Percentiles rank a stretch among this genome's conserved stretches.
These are phyloP conservation scores for Eremophila alpestris DNA, from an alignment of 2,797 vertebrate genomes.

Conservation along the genomic window DNA sequence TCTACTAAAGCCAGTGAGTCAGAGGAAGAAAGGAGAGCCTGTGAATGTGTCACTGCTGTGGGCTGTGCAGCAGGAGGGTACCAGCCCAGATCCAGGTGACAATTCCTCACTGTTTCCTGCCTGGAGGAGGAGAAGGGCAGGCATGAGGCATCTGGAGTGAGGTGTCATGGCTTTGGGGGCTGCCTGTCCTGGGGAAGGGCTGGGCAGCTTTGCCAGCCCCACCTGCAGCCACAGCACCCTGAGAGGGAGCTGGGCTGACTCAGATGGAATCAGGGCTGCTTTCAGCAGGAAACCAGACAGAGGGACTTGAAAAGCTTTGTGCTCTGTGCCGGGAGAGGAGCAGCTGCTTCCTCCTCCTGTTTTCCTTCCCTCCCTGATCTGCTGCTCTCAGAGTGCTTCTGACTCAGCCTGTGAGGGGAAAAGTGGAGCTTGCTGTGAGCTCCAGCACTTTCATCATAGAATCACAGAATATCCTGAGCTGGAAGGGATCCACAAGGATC, in stretches of 20 bases:
- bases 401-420: conserved; percentile 1
- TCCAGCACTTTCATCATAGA: background rate
- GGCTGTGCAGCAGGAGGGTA: background rate
- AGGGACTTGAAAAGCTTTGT: background rate
- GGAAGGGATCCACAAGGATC: background rate
- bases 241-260: background rate
- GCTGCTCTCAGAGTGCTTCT: background rate
- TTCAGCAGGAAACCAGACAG: background rate
- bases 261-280: background rate
- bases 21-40: background rate
- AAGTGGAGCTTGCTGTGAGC: background rate
- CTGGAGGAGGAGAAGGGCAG: background rate
- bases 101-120: background rate
- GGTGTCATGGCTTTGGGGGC: background rate
- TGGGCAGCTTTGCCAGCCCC: background rate
- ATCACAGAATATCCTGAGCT: background rate
- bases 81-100: background rate
- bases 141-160: background rate
- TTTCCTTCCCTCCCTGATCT: background rate
- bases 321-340: background rate
- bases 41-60: background rate
- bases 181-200: background rate
- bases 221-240: accelerated
- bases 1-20: background rate
- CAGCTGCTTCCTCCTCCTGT: background rate